Evolutionary conservation across 2,888 invertebrate genomes (phyloP), one percentile per base, ranked within the genome.

Genomic region (Drosophila pseudotakahashii): DNA sequence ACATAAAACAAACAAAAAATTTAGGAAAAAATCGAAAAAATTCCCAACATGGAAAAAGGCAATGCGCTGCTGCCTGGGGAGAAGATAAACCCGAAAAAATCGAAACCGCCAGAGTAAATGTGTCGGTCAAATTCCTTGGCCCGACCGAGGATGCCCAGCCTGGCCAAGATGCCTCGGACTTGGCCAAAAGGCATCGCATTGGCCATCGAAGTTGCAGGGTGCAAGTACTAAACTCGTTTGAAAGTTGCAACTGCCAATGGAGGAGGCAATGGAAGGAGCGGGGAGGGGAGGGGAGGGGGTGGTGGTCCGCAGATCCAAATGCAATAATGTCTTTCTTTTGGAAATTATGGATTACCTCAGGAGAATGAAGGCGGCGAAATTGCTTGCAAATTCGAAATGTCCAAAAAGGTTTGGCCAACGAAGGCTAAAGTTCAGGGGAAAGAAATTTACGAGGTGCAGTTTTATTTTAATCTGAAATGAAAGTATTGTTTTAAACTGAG

Each of bases 201-300:
- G 32, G 62, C 44, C 36, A 45, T 61, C 47, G 61, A 37, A 32
- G 14, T 62, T 55, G 54, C 44, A 36, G 41, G 45, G 36, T 41
- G 70, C 63, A 69, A 60, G 75, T 69, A 73, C 77, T 74, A 82
- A 82, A 82, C 82, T 81, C 80, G 82, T 82, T 82, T 82, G 82
- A 82, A 82, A 82, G 84, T 82, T 82, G 81, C 81, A 78, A 81
- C 79, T 73, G 81, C 67, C 74, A 66, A 70, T 61, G 75, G 54
- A 13, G 42, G 42, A 6, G 42, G 7, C 16, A 0, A 45, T 51
- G 66, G 64, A 39, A 61, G 41, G 34, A 64, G 61, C 48, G 45
- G 54, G 9, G 51, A n/a, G n/a, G n/a, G 64, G 42, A 61, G 41
- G 34, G 67, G 61, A 51, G 45, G 54, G 9, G 51, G 57, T 51